Percentiles rank a stretch among this genome's conserved stretches.
Conservation (phyloP, 2,797 vertebrate genomes). For the Macrochelys suwanniensis region DNA sequence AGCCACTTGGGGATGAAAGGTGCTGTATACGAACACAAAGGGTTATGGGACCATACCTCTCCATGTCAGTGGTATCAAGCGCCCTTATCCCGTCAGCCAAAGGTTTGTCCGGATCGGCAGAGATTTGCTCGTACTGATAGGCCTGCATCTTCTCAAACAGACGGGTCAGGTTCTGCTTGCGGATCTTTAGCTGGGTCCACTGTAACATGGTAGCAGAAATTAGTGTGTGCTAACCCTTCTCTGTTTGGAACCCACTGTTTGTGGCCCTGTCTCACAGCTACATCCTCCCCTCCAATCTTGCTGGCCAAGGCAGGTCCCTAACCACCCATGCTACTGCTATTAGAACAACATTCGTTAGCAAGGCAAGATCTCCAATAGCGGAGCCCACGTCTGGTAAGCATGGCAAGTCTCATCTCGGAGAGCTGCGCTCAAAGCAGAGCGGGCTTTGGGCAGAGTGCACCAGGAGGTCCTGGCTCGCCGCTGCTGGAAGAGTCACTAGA, state of each 20-base stretch:
- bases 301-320: not conserved
- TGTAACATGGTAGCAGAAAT: slow-evolving; percentile 57
- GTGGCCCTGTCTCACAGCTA: accelerated
- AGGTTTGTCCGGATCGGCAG: slow-evolving; percentile 98
- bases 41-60: slow-evolving; percentile 83
- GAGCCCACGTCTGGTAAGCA: not conserved
- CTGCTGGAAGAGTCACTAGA: not conserved
- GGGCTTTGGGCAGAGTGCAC: not conserved
- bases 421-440: not conserved
- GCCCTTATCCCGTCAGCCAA: slow-evolving; percentile 96
- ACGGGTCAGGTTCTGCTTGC: slow-evolving; percentile 96
- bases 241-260: not conserved
- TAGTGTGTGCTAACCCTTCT: not conserved
- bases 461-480: not conserved
- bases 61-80: slow-evolving; percentile 96
- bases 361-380: not conserved
- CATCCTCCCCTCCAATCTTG: not conserved
- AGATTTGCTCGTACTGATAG: slow-evolving; percentile 98
- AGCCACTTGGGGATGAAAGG: not conserved
- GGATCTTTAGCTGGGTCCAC: slow-evolving; percentile 97
- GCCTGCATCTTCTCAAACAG: slow-evolving; percentile 99
- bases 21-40: accelerated
- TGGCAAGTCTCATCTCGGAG: not conserved
- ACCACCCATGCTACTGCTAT: not conserved
- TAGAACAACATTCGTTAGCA: not conserved